phyloP scores from a whole-genome alignment of 2,113 vertebrate species.

The Tachysurus vachellii region DNA sequence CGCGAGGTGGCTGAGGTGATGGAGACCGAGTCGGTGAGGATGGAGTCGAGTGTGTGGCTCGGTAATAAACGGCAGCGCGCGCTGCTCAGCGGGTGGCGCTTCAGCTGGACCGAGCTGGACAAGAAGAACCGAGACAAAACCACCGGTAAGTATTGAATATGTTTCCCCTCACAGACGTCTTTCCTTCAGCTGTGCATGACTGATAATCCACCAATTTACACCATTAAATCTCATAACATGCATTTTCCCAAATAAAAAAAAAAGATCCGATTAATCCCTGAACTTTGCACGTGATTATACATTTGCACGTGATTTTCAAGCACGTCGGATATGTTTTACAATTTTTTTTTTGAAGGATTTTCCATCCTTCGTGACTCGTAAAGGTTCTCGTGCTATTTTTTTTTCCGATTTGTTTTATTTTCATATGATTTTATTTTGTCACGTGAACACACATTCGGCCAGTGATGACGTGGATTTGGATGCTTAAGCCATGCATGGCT shows the following conservation, averaged over 20 bases:
- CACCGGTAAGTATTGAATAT: slow-evolving; percentile 57
- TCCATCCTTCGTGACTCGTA: too few species aligned
- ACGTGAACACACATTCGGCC: too few species aligned
- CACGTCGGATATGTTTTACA: too few species aligned
- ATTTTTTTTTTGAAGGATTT: too few species aligned
- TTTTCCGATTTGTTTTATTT: too few species aligned
- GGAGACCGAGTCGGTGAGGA: slow-evolving; percentile 61
- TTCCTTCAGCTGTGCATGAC: not conserved
- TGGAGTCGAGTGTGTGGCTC: slow-evolving; percentile 75
- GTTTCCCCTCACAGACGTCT: not conserved
- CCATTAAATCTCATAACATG: not conserved
- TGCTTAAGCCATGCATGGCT: not conserved
- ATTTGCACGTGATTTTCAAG: not conserved
- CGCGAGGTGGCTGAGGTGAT: slow-evolving; percentile 31
- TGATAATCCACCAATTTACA: not conserved
- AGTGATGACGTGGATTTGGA: too few species aligned
- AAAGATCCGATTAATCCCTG: not conserved
- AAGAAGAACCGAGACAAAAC: slow-evolving; percentile 69
- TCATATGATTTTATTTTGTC: too few species aligned
- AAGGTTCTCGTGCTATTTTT: too few species aligned
- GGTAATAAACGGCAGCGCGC: slow-evolving; percentile 68
- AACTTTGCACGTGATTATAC: not conserved
- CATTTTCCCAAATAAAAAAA: not conserved
- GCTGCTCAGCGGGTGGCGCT: slow-evolving; percentile 70
- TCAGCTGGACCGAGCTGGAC: slow-evolving; percentile 74